A percentile compares a stretch with the other conserved stretches of the same genome.
Evolutionary conservation across 2,888 invertebrate species (phyloP).

Genomic region (Drosophila nigritarsus): DNA sequence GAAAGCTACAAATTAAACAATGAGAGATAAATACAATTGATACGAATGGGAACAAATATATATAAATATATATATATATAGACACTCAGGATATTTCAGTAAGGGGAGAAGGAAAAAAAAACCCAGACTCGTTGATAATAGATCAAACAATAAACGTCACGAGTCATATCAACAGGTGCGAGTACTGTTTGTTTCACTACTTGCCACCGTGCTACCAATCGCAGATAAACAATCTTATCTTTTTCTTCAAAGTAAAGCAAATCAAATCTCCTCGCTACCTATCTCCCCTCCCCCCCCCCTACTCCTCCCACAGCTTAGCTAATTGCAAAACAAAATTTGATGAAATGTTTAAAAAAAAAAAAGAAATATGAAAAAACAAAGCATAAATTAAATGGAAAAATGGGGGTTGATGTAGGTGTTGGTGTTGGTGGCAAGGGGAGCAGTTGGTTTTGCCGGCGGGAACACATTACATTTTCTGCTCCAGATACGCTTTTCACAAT

Average conservation of each 20-base stretch:
- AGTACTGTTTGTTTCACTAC: not conserved
- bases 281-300: too few species aligned
- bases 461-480: constrained; percentile 76
- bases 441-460: constrained; percentile 15
- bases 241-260: constrained; percentile 16
- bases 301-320: constrained; percentile 1
- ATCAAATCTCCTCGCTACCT: not conserved
- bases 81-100: not conserved
- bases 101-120: not conserved
- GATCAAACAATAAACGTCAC: constrained; percentile 11
- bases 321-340: constrained; percentile 41
- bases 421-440: constrained; percentile 3
- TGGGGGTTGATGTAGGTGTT: too few species aligned
- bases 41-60: not conserved
- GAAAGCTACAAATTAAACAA: not conserved
- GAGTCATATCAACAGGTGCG: constrained; percentile 6
- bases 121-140: not conserved
- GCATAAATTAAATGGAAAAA: constrained; percentile 33
- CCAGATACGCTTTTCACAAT: constrained; percentile 80
- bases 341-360: not conserved
- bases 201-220: constrained; percentile 10
- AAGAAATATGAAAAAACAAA: constrained; percentile 6
- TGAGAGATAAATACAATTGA: too few species aligned
- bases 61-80: not conserved
- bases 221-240: constrained; percentile 35